Evolutionary conservation across 2,888 invertebrate species (phyloP).

Genomic region (Dexiosoma caninum): DNA sequence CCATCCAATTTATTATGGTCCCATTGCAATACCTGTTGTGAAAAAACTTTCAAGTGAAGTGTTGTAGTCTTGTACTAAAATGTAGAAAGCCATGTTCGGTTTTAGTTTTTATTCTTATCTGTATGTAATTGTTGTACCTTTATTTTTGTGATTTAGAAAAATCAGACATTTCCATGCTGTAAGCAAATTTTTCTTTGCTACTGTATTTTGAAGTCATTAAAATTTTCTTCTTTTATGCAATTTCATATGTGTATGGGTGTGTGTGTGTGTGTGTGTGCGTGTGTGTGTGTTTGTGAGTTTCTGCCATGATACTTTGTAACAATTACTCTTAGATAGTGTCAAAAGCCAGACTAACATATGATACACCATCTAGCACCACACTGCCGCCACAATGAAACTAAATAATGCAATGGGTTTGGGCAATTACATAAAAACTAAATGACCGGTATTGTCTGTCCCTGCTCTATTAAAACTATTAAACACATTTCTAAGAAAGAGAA

Average conservation of each 20-base stretch:
- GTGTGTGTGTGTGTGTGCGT: not conserved
- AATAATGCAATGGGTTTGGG: constrained; percentile 14
- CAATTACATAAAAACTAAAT: constrained; percentile 8
- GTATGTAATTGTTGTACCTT: too few species aligned
- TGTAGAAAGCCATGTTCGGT: too few species aligned
- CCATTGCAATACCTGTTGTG: too few species aligned
- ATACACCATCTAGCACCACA: constrained; percentile 51
- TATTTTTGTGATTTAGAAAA: not conserved
- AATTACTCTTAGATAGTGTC: constrained; percentile 62
- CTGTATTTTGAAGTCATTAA: constrained; percentile 1
- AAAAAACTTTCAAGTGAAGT: too few species aligned
- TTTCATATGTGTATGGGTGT: too few species aligned
- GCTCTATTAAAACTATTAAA: constrained; percentile 38
- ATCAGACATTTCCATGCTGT: not conserved
- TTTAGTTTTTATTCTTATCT: too few species aligned
- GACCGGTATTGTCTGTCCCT: constrained; percentile 34
- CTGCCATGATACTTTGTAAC: constrained; percentile 43
- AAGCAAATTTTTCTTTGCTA: not conserved
- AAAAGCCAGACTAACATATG: constrained; percentile 63
- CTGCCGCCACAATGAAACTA: constrained; percentile 5
- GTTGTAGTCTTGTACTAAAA: too few species aligned
- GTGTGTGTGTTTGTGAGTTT: not conserved
- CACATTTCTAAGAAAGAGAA: not conserved
- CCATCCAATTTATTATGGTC: too few species aligned
- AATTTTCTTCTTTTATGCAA: not conserved